Percentiles rank a stretch among this genome's conserved stretches.
Evolutionary conservation across 2,113 vertebrate genomes (phyloP).

Genomic region (Agelaius phoeniceus): DNA sequence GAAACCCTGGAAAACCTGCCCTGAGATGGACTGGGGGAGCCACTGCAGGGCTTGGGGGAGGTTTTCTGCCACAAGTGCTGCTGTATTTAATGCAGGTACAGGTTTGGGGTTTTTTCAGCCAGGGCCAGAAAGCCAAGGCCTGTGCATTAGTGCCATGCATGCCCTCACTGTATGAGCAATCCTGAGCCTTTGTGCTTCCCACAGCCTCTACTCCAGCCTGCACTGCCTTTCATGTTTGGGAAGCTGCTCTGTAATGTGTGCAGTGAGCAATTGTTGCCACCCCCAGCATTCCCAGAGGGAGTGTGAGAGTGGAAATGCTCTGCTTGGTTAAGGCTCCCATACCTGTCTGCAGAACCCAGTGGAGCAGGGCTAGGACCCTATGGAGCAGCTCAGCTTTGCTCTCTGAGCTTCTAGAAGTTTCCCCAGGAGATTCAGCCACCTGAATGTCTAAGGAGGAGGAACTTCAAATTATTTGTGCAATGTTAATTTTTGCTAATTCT

Average conservation of each 20-base stretch:
- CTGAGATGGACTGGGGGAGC: not conserved
- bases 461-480: not conserved
- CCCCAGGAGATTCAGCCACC: not conserved
- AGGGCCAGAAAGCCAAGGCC: not conserved
- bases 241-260: not conserved
- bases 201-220: not conserved
- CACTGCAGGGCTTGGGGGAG: not conserved
- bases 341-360: not conserved
- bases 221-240: not conserved
- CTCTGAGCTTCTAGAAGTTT: not conserved
- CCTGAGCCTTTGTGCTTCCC: not conserved
- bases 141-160: not conserved
- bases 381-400: not conserved
- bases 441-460: not conserved
- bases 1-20: not conserved
- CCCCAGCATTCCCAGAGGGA: not conserved
- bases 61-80: not conserved
- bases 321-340: fast-evolving
- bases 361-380: not conserved
- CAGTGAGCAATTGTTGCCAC: not conserved
- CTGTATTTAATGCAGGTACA: not conserved
- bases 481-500: not conserved
- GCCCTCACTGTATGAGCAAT: not conserved
- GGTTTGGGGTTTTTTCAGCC: not conserved
- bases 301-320: not conserved